Base-by-base conservation (phyloP, 2,113 vertebrate species). In the Sturnus vulgaris region DNA sequence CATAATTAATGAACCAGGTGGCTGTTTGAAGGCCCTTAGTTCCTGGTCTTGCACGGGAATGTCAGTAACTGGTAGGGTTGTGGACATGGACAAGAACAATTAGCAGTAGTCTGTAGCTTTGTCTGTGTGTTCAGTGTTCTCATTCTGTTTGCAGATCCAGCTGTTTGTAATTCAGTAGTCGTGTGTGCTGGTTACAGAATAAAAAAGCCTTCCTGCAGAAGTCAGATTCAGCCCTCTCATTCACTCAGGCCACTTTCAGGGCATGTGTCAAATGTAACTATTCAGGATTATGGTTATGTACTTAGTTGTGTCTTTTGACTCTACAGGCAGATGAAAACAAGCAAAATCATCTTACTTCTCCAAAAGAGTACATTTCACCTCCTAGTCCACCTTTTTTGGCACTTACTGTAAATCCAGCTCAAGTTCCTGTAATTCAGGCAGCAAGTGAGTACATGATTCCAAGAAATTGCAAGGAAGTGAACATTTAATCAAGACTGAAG, bases 361-460 rank as follows among this genome's bases (percentile, higher is more conserved):
- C 95, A 35, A 93, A 96, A 55, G 95, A 95, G 23, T 96, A 59
- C 72, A 61, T 68, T 92, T 97, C 96, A 30, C 96, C 98, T 70
- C 91, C 97, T 86, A 91, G 87, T 72, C 78, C 90, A 75, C 93
- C 93, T 89, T 96, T 96, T 47, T 82, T 93, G 64, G 68, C 89
- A 78, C 23, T 69, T 64, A 66, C 94, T 86, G 47, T 95, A 93
- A 96, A 86, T 86, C 95, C 97, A 95, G 53, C 80, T 55, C 78
- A 97, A 56, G 50, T 68, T 65, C 92, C 94, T 27, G 78, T 90
- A 93, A 91, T 95, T 92, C 97, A 96, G 42, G 97, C 86, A 86
- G 97, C 97, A 57, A 97, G 98, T 99, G 98, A 98, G 98, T 97
- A 95, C 44, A 63, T 24, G 8, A 50, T 91, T 78, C 63, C 33